Base-by-base conservation (phyloP, 2,113 vertebrate species). In the Rhinopithecus roxellana region DNA sequence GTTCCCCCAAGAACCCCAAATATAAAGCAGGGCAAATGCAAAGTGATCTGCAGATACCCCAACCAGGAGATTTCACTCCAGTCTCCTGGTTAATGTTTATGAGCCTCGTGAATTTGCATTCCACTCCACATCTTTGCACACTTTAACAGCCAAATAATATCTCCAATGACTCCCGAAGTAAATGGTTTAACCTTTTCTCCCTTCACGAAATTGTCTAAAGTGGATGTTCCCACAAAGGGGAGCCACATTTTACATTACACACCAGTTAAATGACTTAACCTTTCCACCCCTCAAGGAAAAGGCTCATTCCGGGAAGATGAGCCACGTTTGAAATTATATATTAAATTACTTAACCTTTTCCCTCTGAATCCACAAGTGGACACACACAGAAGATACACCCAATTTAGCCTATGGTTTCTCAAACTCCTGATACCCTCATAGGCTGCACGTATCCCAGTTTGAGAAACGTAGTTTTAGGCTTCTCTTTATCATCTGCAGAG, bases 161-260 rank as follows among this genome's bases (percentile, higher is more conserved):
- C 89, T 93, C 81, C 93, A 96, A 97, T 7, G 64, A 72, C 86
- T 79, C 85, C 93, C 72, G 84, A 35, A 30, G 82, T 74, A 89
- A 89, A 88, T 8, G 23, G 40, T 69, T 93, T 91, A 86, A 95
- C 74, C 89, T 81, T 32, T 69, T 55, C 40, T 61, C 82, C 35
- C 18, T 55, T 25, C 61, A 35, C 79, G 43, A 59, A 61, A 84
- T 82, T 94, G 84, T 83, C 84, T 89, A 16, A 94, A 84, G 79
- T 27, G 40, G 79, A 81, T 2, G 9, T 9, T n/a, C 91, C 67
- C 85, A 96, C 77, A 91, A 86, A 97, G 92, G 67, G n/a, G 81
- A 1, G 0, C 57, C 67, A 0, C 40, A 32, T 55, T 97, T 88
- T 67, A 83, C 82, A 93, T 72, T 38, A 94, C 1, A 5, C 35